Evolutionary conservation across 2,113 vertebrate genomes (phyloP).

Genomic region (Rhineura floridana): DNA sequence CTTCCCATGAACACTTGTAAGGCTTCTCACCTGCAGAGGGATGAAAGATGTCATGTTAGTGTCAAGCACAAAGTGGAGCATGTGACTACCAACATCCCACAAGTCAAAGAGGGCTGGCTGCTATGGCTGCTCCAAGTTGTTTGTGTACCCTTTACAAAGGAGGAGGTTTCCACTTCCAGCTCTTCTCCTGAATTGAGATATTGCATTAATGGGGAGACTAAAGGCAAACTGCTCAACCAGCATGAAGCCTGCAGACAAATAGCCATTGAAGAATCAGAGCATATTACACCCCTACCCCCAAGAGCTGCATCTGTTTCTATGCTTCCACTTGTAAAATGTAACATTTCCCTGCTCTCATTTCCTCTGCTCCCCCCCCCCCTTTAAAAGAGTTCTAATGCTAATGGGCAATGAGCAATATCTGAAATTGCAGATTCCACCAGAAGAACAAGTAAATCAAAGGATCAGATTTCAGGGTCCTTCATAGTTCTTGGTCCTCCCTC

Average conservation of each 20-base stretch:
- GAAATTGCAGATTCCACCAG: not conserved
- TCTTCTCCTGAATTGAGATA: not conserved
- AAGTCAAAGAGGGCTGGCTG: not conserved
- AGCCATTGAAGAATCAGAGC: not conserved
- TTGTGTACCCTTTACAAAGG: not conserved
- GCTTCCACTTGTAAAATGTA: not conserved
- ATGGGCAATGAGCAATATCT: not conserved
- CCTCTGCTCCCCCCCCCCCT: not conserved
- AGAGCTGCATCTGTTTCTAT: not conserved
- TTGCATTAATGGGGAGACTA: too few species aligned
- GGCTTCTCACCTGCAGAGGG: constrained; percentile 92
- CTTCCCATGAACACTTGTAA: constrained; percentile 99
- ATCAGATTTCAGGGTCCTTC: too few species aligned
- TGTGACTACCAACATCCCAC: not conserved
- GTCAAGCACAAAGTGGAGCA: constrained; percentile 36
- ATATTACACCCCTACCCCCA: not conserved
- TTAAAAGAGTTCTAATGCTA: not conserved
- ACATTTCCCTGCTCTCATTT: not conserved
- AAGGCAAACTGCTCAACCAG: not conserved
- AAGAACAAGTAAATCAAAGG: too few species aligned
- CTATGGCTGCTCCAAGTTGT: not conserved
- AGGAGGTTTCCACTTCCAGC: not conserved
- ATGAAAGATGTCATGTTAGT: constrained; percentile 52
- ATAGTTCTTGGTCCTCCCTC: not conserved
- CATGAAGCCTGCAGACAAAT: not conserved